These are phyloP conservation scores for Lydus trimaculatus DNA, from an alignment of 2,888 invertebrate species.

Conservation along the genomic window DNA sequence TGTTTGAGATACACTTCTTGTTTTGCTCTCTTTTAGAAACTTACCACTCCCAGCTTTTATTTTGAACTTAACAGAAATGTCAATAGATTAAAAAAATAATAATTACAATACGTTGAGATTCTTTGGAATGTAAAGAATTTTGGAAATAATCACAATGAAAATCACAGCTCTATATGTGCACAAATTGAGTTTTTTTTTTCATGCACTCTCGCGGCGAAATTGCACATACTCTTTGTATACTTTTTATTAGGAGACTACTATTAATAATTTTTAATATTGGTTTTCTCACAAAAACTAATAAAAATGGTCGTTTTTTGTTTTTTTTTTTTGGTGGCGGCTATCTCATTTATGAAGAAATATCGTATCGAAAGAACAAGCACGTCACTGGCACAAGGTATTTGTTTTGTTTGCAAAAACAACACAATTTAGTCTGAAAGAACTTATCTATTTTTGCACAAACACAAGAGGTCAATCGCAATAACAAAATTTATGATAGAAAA, in stretches of 20 bases:
- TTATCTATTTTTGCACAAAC: constrained; percentile 44
- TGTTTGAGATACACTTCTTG: neutral
- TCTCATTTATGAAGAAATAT: neutral
- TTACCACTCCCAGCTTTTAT: neutral
- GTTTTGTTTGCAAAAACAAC: constrained; percentile 44
- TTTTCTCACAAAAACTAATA: neutral
- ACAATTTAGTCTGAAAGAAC: constrained; percentile 42
- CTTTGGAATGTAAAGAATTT: neutral
- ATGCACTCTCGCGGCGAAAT: neutral
- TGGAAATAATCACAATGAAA: neutral
- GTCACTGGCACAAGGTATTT: constrained; percentile 23
- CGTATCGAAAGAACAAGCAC: neutral
- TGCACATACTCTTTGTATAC: neutral
- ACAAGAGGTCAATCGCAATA: constrained; percentile 5
- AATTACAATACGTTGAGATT: neutral
- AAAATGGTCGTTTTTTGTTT: neutral
- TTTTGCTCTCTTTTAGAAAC: neutral
- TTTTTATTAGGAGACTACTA: neutral
- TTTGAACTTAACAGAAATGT: neutral
- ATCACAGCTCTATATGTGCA: constrained; percentile 5
- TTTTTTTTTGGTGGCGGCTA: neutral
- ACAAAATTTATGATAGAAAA: neutral
- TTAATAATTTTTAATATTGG: neutral
- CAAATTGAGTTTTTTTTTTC: neutral
- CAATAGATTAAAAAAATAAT: neutral